phyloP scores from a whole-genome alignment of 2,888 invertebrate genomes.

The Harpalus rufipes region DNA sequence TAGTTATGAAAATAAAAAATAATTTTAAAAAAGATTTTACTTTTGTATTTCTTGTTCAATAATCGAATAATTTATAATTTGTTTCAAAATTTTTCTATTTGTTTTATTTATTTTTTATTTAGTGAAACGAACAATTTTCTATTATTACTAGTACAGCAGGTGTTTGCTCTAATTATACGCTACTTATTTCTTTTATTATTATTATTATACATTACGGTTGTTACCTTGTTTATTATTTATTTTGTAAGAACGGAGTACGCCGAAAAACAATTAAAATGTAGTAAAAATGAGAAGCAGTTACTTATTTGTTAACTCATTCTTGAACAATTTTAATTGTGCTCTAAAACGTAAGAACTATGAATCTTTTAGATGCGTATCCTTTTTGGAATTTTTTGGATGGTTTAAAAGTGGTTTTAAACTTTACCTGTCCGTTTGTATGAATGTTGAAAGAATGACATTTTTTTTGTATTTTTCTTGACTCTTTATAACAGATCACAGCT shows the following conservation, averaged over 20 bases:
- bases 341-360: conserved; percentile 23
- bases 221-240: conserved; percentile 4
- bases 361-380: conserved; percentile 54
- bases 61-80: conserved; percentile 57
- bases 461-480: conserved; percentile 73
- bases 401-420: conserved; percentile 17
- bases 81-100: conserved; percentile 55
- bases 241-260: no score
- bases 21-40: conserved; percentile 50
- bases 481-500: conserved; percentile 88
- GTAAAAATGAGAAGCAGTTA: conserved; percentile 22
- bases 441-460: conserved; percentile 25
- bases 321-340: conserved; percentile 32
- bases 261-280: conserved; percentile 11
- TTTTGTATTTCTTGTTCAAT: conserved; percentile 66
- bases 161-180: conserved; percentile 16
- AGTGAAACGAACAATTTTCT: conserved; percentile 10
- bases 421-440: conserved; percentile 37
- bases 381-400: conserved; percentile 12
- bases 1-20: conserved; percentile 65
- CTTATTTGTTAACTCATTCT: conserved; percentile 16
- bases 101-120: conserved; percentile 52
- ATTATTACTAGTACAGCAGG: neutral
- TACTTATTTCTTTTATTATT: conserved; percentile 19
- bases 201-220: conserved; percentile 16